Evolutionary conservation across 2,797 vertebrate genomes (phyloP).

Genomic region (Sebastes baramenuke): DNA sequence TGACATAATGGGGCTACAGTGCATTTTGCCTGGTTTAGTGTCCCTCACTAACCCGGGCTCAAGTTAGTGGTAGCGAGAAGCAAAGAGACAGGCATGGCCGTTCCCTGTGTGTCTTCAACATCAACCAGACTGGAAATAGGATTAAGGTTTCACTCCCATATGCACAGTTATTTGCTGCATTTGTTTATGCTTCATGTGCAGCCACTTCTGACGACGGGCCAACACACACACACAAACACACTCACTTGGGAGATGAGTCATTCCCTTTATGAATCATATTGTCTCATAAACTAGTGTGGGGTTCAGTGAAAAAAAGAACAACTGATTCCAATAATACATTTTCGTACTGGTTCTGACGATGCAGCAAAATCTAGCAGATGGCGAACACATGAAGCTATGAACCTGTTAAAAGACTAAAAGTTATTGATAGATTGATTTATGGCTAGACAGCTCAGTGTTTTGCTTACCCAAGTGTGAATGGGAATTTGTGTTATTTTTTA

Average conservation of each 20-base stretch:
- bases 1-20: constrained; percentile 71
- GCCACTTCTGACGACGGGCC: constrained; percentile 31
- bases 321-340: constrained; percentile 21
- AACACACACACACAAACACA: constrained; percentile 13
- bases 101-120: constrained; percentile 25
- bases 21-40: constrained; percentile 47
- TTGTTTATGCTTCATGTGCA: constrained; percentile 52
- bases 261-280: constrained; percentile 70
- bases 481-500: background rate
- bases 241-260: constrained; percentile 66
- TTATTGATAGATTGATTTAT: background rate
- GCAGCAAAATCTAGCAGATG: constrained; percentile 23
- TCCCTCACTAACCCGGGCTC: constrained; percentile 27
- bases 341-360: constrained; percentile 14
- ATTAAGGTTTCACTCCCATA: constrained; percentile 48
- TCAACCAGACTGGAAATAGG: constrained; percentile 43
- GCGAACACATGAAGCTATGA: background rate
- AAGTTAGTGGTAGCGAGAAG: constrained; percentile 36
- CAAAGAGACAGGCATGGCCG: constrained; percentile 45
- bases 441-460: background rate
- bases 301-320: constrained; percentile 17
- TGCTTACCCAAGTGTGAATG: background rate
- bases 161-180: constrained; percentile 36
- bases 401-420: background rate
- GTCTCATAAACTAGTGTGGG: constrained; percentile 52